Evolutionary conservation across 2,797 vertebrate species (phyloP).

Genomic region (Rhinogobio ventralis): DNA sequence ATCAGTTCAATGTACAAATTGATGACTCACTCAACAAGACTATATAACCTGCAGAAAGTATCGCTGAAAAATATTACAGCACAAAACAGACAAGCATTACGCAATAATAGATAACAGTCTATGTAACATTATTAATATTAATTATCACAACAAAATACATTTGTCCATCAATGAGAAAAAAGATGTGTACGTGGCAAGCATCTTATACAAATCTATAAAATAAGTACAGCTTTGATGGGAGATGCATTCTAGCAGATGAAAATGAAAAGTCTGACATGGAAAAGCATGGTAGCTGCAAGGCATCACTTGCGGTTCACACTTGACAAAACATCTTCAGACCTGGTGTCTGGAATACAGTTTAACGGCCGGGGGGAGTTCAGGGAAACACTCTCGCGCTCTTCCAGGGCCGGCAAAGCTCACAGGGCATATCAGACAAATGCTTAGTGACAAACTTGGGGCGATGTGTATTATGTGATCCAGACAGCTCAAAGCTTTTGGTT

Average conservation of each 20-base stretch:
- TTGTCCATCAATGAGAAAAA: not conserved
- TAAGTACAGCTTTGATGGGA: not conserved
- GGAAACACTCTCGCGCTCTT: not conserved
- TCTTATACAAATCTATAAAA: not conserved
- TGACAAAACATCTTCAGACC: constrained; percentile 32
- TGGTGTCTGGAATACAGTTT: constrained; percentile 28
- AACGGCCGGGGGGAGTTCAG: not conserved
- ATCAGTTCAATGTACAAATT: not conserved
- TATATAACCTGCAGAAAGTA: not conserved
- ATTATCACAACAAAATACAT: not conserved
- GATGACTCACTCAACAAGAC: not conserved
- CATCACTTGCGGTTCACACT: constrained; percentile 31
- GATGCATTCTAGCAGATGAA: constrained; percentile 6
- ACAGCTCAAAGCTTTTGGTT: not conserved
- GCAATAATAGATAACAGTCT: not conserved
- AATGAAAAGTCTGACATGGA: constrained; percentile 15
- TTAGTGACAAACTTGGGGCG: constrained; percentile 1
- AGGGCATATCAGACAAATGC: constrained; percentile 14
- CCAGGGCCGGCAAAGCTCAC: not conserved
- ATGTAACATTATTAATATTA: not conserved
- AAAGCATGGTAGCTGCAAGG: not conserved
- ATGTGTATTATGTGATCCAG: not conserved
- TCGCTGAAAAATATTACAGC: not conserved
- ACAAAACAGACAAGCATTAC: not conserved
- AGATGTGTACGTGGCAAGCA: not conserved